These are phyloP conservation scores for Petrocephalus zakoni DNA, from an alignment of 2,113 vertebrate species.

Conservation along the genomic window DNA sequence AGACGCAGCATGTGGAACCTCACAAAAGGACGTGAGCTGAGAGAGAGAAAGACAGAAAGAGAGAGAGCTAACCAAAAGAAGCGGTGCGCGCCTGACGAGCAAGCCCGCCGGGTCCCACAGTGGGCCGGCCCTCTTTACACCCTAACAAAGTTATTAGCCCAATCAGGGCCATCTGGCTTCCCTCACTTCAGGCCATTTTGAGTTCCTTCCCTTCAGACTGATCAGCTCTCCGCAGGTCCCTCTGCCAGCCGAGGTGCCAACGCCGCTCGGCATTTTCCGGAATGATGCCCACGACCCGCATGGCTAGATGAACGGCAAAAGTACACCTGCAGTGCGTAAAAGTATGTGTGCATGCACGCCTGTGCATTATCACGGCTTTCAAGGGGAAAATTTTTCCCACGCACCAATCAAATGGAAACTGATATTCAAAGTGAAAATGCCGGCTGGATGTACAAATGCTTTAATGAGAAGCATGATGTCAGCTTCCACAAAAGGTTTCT, in stretches of 20 bases:
- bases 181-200: not conserved
- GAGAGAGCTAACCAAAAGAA: not conserved
- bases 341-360: not conserved
- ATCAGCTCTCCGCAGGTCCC: not conserved
- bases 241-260: not conserved
- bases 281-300: not conserved
- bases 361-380: not conserved
- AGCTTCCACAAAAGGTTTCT: not conserved
- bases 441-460: not conserved
- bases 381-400: not conserved
- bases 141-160: not conserved
- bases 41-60: not conserved
- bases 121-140: not conserved
- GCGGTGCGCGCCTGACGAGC: not conserved
- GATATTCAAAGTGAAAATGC: slow-evolving; percentile 11
- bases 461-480: not conserved
- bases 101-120: not conserved
- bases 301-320: not conserved
- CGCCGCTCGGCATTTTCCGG: not conserved
- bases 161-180: not conserved
- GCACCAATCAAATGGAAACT: not conserved
- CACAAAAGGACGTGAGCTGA: not conserved
- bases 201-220: not conserved
- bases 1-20: not conserved
- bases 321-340: not conserved